Evolutionary conservation across 2,888 invertebrate genomes (phyloP).

Genomic region (Leptogaster cylindrica): DNA sequence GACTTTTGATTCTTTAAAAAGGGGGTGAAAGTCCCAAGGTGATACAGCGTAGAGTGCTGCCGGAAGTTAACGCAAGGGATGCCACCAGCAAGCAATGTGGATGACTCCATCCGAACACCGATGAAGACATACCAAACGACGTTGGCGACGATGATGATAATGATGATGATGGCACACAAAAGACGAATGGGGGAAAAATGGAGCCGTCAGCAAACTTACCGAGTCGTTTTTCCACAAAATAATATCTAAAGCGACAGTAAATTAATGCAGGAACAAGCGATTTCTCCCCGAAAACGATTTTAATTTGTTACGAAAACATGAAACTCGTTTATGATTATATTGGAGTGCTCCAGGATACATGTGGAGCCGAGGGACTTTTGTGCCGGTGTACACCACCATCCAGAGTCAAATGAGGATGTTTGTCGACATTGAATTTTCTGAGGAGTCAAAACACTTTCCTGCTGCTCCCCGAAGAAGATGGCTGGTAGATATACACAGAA

Average conservation of each 20-base stretch:
- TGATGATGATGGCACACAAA: slow-evolving; percentile 35
- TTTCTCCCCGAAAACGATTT: slow-evolving; percentile 42
- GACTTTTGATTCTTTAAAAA: not conserved
- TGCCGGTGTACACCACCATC: slow-evolving; percentile 16
- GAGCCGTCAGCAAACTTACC: slow-evolving; percentile 27
- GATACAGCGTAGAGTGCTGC: not conserved
- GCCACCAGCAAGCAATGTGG: too few species aligned
- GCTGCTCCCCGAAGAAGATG: too few species aligned
- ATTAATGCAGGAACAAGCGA: slow-evolving; percentile 40
- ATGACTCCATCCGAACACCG: too few species aligned
- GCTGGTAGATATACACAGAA: too few species aligned
- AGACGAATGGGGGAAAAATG: slow-evolving; percentile 41
- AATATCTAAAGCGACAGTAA: slow-evolving; percentile 29
- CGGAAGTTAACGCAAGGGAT: too few species aligned
- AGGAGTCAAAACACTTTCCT: not conserved
- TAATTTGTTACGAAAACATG: slow-evolving; percentile 44
- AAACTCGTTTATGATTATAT: slow-evolving; percentile 43
- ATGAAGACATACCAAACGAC: too few species aligned
- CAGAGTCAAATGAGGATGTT: slow-evolving; percentile 36
- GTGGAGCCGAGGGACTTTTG: slow-evolving; percentile 20
- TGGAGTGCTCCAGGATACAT: slow-evolving; percentile 26
- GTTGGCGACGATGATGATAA: too few species aligned
- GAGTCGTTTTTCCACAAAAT: slow-evolving; percentile 26
- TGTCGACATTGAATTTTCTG: slow-evolving; percentile 30
- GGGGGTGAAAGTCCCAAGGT: slow-evolving; percentile 18